A percentile compares a stretch with the other conserved stretches of the same genome.
Evolutionary conservation across 2,888 invertebrate species (phyloP).

Genomic region (Xestia rhomboidea): DNA sequence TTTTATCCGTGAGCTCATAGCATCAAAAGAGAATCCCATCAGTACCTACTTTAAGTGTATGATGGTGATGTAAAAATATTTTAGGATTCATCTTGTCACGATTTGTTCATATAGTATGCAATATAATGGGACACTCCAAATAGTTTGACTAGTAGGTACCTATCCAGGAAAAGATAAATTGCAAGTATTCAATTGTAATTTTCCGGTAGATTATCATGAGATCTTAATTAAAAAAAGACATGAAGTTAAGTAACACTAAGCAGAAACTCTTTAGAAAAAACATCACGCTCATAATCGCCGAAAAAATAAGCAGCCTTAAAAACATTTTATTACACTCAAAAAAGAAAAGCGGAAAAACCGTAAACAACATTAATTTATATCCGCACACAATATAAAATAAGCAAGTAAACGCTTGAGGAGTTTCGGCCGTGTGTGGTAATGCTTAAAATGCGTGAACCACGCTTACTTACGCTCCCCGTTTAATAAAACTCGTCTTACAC

Average conservation of each 20-base stretch:
- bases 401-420: conserved; percentile 50
- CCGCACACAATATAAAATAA: conserved; percentile 61
- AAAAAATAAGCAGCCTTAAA: conserved; percentile 39
- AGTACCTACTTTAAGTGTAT: too few species aligned
- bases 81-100: too few species aligned
- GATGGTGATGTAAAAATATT: too few species aligned
- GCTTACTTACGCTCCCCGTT: conserved; percentile 70
- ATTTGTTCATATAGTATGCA: too few species aligned
- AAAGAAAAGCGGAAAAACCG: conserved; percentile 42
- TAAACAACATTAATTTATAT: conserved; percentile 64
- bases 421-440: conserved; percentile 58
- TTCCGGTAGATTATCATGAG: too few species aligned
- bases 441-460: conserved; percentile 69
- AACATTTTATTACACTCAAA: conserved; percentile 20
- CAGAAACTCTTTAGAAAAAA: neutral
- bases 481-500: conserved; percentile 80
- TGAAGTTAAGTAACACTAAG: neutral
- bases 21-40: too few species aligned
- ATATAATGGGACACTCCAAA: too few species aligned
- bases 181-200: too few species aligned
- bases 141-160: too few species aligned
- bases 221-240: too few species aligned
- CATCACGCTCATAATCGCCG: neutral
- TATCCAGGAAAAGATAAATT: too few species aligned
- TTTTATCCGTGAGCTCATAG: too few species aligned